phyloP scores from a whole-genome alignment of 2,888 invertebrate genomes.

The Phortica okadai region DNA sequence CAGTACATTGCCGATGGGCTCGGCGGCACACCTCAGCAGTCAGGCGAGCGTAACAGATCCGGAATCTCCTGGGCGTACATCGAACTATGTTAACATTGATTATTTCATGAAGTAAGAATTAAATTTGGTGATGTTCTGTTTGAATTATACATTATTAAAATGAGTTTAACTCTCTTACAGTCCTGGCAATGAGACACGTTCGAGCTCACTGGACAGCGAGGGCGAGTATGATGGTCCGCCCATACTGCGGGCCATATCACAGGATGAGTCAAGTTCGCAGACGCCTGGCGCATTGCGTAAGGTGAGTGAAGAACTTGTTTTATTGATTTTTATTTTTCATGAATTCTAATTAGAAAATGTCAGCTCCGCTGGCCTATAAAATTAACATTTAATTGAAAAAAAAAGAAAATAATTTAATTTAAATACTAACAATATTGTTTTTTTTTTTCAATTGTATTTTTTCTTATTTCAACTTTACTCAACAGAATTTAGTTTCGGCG shows the following conservation, averaged over 20 bases:
- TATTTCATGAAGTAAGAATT: slow-evolving; percentile 88
- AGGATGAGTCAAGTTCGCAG: slow-evolving; percentile 78
- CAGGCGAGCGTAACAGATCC: slow-evolving; percentile 79
- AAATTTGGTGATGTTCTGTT: neutral
- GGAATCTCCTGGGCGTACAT: slow-evolving; percentile 87
- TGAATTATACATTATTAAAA: neutral
- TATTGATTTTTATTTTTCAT: neutral
- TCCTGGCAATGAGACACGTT: slow-evolving; percentile 77
- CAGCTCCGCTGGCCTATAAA: too few species aligned
- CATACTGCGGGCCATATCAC: slow-evolving; percentile 81
- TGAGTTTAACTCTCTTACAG: slow-evolving; percentile 51
- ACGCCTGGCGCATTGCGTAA: slow-evolving; percentile 77
- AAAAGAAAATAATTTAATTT: neutral
- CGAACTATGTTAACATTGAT: slow-evolving; percentile 95
- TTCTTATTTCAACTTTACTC: slow-evolving; percentile 50
- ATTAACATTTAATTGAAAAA: too few species aligned
- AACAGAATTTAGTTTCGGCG: slow-evolving; percentile 76
- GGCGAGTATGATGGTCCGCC: slow-evolving; percentile 78
- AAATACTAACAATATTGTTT: slow-evolving; percentile 43
- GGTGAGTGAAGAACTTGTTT: slow-evolving; percentile 56
- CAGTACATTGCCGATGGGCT: slow-evolving; percentile 79
- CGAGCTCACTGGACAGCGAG: slow-evolving; percentile 78
- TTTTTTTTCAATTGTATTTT: slow-evolving; percentile 40
- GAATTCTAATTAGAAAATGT: neutral
- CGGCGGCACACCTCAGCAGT: slow-evolving; percentile 74